A percentile compares a stretch with the other conserved stretches of the same genome.
Evolutionary conservation across 2,888 invertebrate genomes (phyloP).

Genomic region (Pterobdella sp.): DNA sequence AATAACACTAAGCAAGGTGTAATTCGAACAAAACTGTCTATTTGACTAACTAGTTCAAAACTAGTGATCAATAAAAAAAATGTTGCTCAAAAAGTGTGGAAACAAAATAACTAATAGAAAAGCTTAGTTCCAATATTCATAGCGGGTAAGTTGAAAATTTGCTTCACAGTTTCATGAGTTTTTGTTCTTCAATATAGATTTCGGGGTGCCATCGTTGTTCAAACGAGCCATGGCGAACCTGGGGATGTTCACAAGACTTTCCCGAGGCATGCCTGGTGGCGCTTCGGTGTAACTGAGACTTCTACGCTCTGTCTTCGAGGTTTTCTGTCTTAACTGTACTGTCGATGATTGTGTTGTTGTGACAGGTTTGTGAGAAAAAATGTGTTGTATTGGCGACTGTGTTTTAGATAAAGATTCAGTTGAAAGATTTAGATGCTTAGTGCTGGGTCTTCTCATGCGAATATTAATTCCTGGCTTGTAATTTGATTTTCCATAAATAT

Average conservation of each 20-base stretch:
- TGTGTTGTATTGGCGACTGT: neutral
- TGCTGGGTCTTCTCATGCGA: neutral
- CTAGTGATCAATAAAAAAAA: no score
- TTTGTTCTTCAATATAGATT: constrained; percentile 27
- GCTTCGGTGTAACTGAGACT: neutral
- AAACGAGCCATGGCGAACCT: constrained; percentile 28
- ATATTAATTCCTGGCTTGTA: neutral
- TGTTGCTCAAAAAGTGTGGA: no score
- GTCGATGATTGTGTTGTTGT: neutral
- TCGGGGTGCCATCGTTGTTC: constrained; percentile 30
- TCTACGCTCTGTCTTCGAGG: neutral
- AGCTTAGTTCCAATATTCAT: no score
- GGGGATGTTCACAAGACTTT: constrained; percentile 4
- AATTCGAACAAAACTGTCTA: no score
- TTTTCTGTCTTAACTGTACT: neutral
- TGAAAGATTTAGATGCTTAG: neutral
- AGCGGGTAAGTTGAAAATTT: no score
- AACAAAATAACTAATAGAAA: no score
- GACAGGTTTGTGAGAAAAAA: neutral
- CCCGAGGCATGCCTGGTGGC: neutral
- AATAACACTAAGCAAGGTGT: no score
- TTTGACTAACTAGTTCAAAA: no score
- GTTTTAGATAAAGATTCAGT: neutral
- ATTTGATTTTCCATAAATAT: no score
- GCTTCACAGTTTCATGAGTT: no score